Conservation (phyloP, 1,140 invertebrate species). For the Platorchestia sp. region DNA sequence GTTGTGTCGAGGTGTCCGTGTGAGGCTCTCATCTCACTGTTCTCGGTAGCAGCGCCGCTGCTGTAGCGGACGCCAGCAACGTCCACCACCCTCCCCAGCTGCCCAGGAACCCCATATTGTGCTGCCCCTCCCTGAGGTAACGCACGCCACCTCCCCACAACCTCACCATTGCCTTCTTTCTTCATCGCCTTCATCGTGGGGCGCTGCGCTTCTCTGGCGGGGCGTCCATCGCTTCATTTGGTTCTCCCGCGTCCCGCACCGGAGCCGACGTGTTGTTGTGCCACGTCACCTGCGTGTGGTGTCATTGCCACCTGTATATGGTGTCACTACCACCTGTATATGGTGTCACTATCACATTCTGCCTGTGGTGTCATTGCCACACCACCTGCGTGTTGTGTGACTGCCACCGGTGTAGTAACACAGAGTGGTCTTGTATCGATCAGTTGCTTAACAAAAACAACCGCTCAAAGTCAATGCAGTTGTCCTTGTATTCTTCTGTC, state of each 20-base stretch:
- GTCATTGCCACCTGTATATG: background rate
- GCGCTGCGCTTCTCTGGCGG: background rate
- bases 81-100: slow-evolving; percentile 73
- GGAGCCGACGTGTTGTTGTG: background rate
- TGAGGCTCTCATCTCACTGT: slow-evolving; percentile 55
- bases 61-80: slow-evolving; percentile 64
- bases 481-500: too few relatives aligned
- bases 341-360: background rate
- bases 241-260: background rate
- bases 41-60: slow-evolving; percentile 56
- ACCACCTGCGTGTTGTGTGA: background rate
- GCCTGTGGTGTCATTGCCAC: background rate
- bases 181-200: background rate
- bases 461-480: too few relatives aligned
- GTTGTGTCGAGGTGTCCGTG: background rate
- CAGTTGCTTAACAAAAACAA: background rate
- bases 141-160: slow-evolving; percentile 82
- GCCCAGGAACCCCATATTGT: slow-evolving; percentile 83
- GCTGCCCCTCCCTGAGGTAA: slow-evolving; percentile 87
- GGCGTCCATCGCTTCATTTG: background rate
- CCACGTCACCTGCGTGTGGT: background rate
- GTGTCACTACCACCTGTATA: background rate
- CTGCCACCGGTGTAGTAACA: background rate
- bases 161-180: slow-evolving; percentile 52
- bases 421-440: background rate